Evolutionary conservation across 2,797 vertebrate species (phyloP).

Genomic region (Oryzias dopingdopingensis): DNA sequence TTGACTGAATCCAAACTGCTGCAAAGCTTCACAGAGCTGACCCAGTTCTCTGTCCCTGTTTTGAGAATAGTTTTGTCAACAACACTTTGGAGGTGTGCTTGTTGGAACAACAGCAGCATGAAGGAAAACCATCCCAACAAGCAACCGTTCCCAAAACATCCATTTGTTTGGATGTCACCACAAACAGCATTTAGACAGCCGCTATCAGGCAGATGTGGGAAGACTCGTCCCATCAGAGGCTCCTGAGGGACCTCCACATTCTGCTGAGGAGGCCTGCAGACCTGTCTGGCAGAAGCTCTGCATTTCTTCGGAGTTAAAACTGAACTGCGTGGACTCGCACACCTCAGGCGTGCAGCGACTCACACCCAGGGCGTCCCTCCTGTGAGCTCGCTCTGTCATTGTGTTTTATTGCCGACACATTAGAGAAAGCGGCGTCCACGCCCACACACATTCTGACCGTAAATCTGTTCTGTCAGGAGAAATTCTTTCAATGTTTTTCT

Average conservation of each 20-base stretch:
- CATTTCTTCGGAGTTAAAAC: constrained; percentile 1
- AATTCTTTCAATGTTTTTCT: too few species aligned
- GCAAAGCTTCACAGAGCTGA: background rate
- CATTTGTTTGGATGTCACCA: background rate
- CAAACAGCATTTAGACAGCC: background rate
- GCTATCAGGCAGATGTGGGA: constrained; percentile 1
- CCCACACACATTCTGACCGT: constrained; percentile 9
- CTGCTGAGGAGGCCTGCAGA: background rate
- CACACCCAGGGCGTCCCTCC: constrained; percentile 7
- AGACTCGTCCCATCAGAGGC: background rate
- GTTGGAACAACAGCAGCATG: background rate
- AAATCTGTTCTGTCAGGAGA: constrained; percentile 29
- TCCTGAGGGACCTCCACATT: background rate
- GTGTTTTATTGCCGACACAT: constrained; percentile 23
- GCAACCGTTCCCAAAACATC: background rate
- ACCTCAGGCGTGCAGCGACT: constrained; percentile 17
- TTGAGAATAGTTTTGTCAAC: background rate
- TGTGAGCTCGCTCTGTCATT: constrained; percentile 14
- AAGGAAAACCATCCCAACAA: background rate
- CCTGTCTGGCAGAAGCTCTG: background rate
- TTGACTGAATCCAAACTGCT: too few species aligned
- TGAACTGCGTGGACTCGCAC: constrained; percentile 11
- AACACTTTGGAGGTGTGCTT: background rate
- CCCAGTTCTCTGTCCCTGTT: background rate
- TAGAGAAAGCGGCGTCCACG: constrained; percentile 22